Evolutionary conservation across 2,888 invertebrate genomes (phyloP).

Genomic region (Nomada flava): DNA sequence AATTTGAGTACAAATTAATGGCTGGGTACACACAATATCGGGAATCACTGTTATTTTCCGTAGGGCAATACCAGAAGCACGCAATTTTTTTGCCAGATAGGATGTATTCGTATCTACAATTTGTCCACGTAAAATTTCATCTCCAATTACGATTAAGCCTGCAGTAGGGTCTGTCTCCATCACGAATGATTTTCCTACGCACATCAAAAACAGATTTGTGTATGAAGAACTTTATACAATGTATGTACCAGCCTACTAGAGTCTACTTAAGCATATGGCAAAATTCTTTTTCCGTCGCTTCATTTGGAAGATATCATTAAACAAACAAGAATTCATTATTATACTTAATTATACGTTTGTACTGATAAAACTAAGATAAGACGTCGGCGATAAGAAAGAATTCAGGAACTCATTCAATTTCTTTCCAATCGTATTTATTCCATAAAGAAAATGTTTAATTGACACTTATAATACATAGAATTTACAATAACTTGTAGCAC

Average conservation of each 20-base stretch:
- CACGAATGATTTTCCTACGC: constrained; percentile 28
- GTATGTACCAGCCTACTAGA: background rate
- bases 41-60: constrained; percentile 84
- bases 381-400: constrained; percentile 35
- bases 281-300: too few species aligned
- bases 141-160: constrained; percentile 86
- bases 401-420: background rate
- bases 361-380: constrained; percentile 17
- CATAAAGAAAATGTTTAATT: constrained; percentile 10
- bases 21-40: constrained; percentile 83
- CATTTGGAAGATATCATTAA: constrained; percentile 29
- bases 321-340: constrained; percentile 22
- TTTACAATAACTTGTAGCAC: constrained; percentile 18
- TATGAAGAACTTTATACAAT: constrained; percentile 18
- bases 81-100: constrained; percentile 78
- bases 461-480: constrained; percentile 21
- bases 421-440: constrained; percentile 32
- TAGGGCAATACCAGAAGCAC: constrained; percentile 73
- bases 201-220: constrained; percentile 30
- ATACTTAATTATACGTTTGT: background rate
- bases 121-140: constrained; percentile 89
- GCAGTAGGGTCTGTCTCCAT: constrained; percentile 74
- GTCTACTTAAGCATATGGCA: too few species aligned
- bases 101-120: constrained; percentile 87
- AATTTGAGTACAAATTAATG: constrained; percentile 16